phyloP scores from a whole-genome alignment of 1,140 invertebrate genomes.

The Bicyclus anynana region DNA sequence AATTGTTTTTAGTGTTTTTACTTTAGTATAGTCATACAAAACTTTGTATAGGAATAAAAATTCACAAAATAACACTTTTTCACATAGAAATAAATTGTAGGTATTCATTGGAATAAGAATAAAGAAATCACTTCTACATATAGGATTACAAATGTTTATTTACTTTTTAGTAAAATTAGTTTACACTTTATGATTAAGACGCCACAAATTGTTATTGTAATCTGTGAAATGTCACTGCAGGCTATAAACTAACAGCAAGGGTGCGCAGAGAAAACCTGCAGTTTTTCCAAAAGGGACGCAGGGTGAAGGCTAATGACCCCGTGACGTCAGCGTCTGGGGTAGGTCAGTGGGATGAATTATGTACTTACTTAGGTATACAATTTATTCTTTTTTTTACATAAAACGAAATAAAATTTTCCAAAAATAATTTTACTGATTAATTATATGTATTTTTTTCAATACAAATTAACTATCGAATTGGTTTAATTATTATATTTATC shows the following conservation, averaged over 20 bases:
- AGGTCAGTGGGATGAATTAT: conserved; percentile 24
- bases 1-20: too few relatives aligned
- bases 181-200: not conserved
- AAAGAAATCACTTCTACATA: too few relatives aligned
- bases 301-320: conserved; percentile 41
- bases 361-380: too few relatives aligned
- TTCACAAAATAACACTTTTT: too few relatives aligned
- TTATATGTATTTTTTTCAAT: too few relatives aligned
- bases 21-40: too few relatives aligned
- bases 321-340: conserved; percentile 41
- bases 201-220: not conserved
- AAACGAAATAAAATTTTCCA: not conserved
- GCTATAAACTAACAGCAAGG: not conserved
- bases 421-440: not conserved
- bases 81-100: too few relatives aligned
- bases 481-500: not conserved
- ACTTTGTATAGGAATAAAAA: too few relatives aligned
- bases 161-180: too few relatives aligned
- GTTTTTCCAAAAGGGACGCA: conserved; percentile 2
- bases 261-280: conserved; percentile 1
- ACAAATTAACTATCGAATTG: too few relatives aligned
- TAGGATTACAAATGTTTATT: not conserved
- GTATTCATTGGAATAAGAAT: too few relatives aligned
- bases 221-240: not conserved
- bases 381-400: too few relatives aligned